phyloP scores from a whole-genome alignment of 2,888 invertebrate species.

The Entomobrya multifasciata region DNA sequence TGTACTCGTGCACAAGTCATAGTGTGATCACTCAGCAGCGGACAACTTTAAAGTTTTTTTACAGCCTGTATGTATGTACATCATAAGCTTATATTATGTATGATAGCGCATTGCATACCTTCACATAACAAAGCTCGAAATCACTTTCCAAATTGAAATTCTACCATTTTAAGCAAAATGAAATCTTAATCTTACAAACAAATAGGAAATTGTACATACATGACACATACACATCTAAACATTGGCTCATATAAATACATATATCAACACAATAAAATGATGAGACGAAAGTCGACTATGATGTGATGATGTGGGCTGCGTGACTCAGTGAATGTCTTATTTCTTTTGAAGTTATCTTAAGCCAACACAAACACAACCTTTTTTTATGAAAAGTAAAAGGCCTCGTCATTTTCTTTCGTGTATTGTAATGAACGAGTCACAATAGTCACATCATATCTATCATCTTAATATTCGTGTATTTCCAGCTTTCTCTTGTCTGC shows the following conservation, averaged over 20 bases:
- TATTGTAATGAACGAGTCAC: constrained; percentile 60
- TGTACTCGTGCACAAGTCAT: no score
- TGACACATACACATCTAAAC: neutral
- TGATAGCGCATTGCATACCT: no score
- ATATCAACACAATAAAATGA: constrained; percentile 13
- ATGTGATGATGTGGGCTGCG: constrained; percentile 56
- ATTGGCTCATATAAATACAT: constrained; percentile 4
- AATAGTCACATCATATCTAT: constrained; percentile 57
- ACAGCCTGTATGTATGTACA: constrained; percentile 10
- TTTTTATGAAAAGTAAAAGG: constrained; percentile 12
- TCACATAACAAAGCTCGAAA: constrained; percentile 40
- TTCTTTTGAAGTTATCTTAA: constrained; percentile 64
- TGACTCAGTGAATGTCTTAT: constrained; percentile 31
- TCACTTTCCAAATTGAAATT: constrained; percentile 59
- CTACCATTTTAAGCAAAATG: constrained; percentile 36
- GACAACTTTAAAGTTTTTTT: no score
- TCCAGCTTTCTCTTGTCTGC: neutral
- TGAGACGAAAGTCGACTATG: constrained; percentile 26
- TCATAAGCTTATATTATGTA: no score
- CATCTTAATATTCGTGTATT: neutral
- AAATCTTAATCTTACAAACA: constrained; percentile 30
- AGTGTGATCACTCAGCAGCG: no score
- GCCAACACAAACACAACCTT: constrained; percentile 19
- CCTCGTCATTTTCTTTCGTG: constrained; percentile 58
- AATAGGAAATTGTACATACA: neutral